Evolutionary conservation across 2,888 invertebrate genomes (phyloP), one percentile per base, ranked within the genome.

Genomic region (Brachypalpus laphriformis): DNA sequence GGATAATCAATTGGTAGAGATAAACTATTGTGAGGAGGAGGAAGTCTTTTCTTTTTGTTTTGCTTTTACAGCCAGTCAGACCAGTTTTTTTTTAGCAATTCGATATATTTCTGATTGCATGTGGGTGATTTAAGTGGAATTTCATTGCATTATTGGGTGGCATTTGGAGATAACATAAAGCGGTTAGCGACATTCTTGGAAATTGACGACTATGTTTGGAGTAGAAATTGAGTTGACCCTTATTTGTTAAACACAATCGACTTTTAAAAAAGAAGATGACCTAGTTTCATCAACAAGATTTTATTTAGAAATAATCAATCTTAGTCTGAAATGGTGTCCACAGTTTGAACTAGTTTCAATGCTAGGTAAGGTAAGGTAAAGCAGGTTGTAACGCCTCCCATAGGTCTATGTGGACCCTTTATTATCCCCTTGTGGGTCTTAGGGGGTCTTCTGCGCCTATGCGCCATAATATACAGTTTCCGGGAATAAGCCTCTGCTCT

Each of bases 1-100:
- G 5, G 42, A 42, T 72, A 72, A 63, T 61, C 72, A 72, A 72
- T 63, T 72, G 28, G 18, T 14, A 40, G 34, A 49, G 71, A 71
- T 37, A 49, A 28, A 40, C 14, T 8, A 40, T 61, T 61, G 47
- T 34, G 37, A 74, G n/a, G 5, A 54, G 51, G 51, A 74, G 51
- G 72, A 72, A 59, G 49, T 72, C 25, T 61, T 16, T 18, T 28
- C 3, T 45, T 18, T 63, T 25, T 14, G 11, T 34, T 34, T 34
- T 34, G 7, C 2, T 9, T 34, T 34, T 7, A 11, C 9, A 34
- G 16, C 3, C n/a, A 56, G 11, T 6, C 18, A 20, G 14, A 70
- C 45, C 8, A 5, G 70, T 70, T 42, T n/a, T n/a, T 25, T 25
- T 14, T 25, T 28, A 18, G 31, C 8, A n/a, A 28, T 34, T 11